Conservation (phyloP, 2,113 vertebrate species). For the Cololabis saira region DNA sequence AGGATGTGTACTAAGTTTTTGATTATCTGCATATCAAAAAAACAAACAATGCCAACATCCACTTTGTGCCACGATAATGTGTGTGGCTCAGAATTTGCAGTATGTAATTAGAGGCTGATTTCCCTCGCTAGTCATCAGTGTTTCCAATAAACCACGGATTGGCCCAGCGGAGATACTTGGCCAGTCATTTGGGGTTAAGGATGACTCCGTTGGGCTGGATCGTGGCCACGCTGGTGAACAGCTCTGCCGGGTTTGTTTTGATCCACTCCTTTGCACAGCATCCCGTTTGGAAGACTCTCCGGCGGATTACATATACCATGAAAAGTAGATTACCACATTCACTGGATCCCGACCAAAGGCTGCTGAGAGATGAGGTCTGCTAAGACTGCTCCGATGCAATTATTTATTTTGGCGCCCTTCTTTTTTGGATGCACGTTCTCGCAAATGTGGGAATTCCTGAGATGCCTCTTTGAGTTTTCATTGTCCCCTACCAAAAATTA, state of each 20-base stretch:
- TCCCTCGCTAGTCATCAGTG: conserved; percentile 62
- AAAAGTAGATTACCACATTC: conserved; percentile 68
- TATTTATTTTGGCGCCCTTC: conserved; percentile 58
- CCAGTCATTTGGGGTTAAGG: conserved; percentile 56
- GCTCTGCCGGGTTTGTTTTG: conserved; percentile 65
- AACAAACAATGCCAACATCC: conserved; percentile 24
- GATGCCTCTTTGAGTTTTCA: conserved; percentile 36
- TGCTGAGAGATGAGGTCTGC: conserved; percentile 54
- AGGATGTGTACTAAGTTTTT: conserved; percentile 24
- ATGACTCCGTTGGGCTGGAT: conserved; percentile 68
- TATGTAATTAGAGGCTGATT: conserved; percentile 61
- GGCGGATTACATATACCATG: conserved; percentile 66
- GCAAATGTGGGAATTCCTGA: conserved; percentile 36
- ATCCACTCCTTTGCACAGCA: conserved; percentile 62
- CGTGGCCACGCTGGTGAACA: conserved; percentile 54
- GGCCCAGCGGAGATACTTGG: conserved; percentile 61
- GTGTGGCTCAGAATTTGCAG: conserved; percentile 34
- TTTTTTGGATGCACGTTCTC: conserved; percentile 44
- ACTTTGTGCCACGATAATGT: conserved; percentile 18
- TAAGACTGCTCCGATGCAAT: conserved; percentile 54
- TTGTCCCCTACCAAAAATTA: conserved; percentile 43
- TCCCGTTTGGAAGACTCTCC: conserved; percentile 62
- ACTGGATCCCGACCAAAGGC: conserved; percentile 61
- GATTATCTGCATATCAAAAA: conserved; percentile 31
- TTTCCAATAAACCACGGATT: conserved; percentile 66